These are phyloP conservation scores for Dasyurus viverrinus DNA, from an alignment of 2,113 vertebrate species.

Conservation along the genomic window DNA sequence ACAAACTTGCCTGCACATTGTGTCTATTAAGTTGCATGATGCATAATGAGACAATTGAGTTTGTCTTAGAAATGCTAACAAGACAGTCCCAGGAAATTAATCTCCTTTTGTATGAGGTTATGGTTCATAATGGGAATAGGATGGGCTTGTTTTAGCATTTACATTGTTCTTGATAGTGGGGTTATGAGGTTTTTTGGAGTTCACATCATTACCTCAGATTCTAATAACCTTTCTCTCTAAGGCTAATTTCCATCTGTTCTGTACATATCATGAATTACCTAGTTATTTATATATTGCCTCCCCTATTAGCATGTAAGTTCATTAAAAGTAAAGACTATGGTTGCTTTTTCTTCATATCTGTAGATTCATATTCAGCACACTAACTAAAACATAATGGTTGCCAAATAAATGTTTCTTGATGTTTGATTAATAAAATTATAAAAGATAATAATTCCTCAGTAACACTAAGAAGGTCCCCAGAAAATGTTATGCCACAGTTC, in stretches of 20 bases:
- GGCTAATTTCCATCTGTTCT: background rate
- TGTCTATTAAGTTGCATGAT: too few relatives aligned
- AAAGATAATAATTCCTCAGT: background rate
- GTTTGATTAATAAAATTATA: background rate
- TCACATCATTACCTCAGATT: background rate
- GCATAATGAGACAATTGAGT: too few relatives aligned
- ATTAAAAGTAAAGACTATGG: background rate
- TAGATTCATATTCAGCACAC: background rate
- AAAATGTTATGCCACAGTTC: too few relatives aligned
- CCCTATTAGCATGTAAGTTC: background rate
- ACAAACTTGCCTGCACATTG: too few relatives aligned
- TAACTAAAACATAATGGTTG: background rate
- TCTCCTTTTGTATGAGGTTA: too few relatives aligned
- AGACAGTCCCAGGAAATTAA: too few relatives aligned
- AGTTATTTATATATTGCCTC: background rate
- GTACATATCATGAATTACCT: background rate
- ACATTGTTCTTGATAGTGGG: too few relatives aligned
- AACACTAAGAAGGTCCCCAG: background rate
- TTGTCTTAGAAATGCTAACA: too few relatives aligned
- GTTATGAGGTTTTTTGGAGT: too few relatives aligned
- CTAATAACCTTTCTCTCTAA: background rate
- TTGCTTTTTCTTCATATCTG: background rate
- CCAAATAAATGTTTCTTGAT: background rate
- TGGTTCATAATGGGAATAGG: too few relatives aligned
- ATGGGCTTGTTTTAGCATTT: too few relatives aligned